These are phyloP conservation scores for Sinocyclocheilus grahami DNA, from an alignment of 2,113 vertebrate species.

Conservation along the genomic window DNA sequence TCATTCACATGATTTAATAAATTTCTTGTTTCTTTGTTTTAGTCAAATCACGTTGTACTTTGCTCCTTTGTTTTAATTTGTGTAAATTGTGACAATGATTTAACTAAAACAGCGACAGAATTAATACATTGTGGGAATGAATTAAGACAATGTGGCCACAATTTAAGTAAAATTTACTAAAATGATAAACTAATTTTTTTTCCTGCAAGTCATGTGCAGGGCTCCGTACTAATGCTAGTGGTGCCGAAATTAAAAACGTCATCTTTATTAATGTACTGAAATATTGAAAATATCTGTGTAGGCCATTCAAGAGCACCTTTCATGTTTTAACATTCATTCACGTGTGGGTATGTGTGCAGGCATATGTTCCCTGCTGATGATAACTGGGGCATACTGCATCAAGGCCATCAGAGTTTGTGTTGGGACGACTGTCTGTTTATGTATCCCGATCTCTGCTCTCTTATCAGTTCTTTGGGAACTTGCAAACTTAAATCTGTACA, in stretches of 20 bases:
- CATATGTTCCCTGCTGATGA: slow-evolving; percentile 6
- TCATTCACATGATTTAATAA: no score
- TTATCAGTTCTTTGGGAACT: neutral
- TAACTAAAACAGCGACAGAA: no score
- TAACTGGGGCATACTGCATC: slow-evolving; percentile 42
- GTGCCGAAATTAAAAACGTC: neutral
- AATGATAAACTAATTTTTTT: no score
- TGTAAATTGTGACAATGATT: no score
- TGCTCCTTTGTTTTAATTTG: no score
- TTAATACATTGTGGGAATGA: no score
- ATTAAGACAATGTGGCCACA: no score
- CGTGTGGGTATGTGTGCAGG: neutral
- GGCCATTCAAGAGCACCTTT: neutral
- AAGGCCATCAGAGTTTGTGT: slow-evolving; percentile 36
- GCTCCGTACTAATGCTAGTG: neutral
- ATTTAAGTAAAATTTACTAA: no score
- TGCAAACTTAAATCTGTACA: neutral
- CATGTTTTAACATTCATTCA: neutral
- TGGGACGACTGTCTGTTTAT: neutral
- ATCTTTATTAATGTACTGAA: neutral
- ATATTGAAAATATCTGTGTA: neutral
- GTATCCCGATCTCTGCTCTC: neutral
- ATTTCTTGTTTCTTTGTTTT: no score
- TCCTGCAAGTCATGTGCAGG: no score
- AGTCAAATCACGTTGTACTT: no score